Evolutionary conservation across 2,113 vertebrate species (phyloP).

Genomic region (Baryphthengus martii): DNA sequence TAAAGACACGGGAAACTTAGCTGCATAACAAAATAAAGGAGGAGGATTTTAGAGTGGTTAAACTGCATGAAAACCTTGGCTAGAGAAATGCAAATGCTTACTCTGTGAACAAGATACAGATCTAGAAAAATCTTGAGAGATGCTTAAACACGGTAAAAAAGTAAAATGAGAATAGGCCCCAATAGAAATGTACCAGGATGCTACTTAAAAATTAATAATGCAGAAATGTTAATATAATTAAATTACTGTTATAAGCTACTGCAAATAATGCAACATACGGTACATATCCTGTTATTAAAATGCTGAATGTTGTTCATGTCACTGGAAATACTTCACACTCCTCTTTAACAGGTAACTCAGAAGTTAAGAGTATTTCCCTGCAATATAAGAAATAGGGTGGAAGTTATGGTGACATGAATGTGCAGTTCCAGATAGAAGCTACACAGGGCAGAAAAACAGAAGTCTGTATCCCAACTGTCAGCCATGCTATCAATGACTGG

Average conservation of each 20-base stretch:
- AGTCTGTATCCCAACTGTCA: neutral
- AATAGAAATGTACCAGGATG: neutral
- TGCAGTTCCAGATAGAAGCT: accelerated
- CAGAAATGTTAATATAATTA: neutral
- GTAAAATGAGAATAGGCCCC: neutral
- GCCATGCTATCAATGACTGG: accelerated
- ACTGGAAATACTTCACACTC: neutral
- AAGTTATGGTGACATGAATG: neutral
- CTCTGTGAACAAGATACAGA: neutral
- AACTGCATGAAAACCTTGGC: neutral
- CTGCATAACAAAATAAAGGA: neutral
- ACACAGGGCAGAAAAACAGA: neutral
- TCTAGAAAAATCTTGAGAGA: neutral
- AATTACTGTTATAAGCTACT: neutral
- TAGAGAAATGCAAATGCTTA: neutral
- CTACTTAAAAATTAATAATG: neutral
- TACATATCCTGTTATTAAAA: neutral
- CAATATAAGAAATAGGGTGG: neutral
- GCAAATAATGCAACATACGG: neutral
- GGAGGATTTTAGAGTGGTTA: neutral
- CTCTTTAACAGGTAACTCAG: neutral
- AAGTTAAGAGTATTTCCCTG: neutral
- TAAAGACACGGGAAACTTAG: neutral
- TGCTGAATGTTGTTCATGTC: neutral
- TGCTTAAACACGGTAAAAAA: neutral